A percentile compares a stretch with the other conserved stretches of the same genome.
Evolutionary conservation across 1,140 invertebrate genomes (phyloP).

Genomic region (Drosophila sulfurigaster): DNA sequence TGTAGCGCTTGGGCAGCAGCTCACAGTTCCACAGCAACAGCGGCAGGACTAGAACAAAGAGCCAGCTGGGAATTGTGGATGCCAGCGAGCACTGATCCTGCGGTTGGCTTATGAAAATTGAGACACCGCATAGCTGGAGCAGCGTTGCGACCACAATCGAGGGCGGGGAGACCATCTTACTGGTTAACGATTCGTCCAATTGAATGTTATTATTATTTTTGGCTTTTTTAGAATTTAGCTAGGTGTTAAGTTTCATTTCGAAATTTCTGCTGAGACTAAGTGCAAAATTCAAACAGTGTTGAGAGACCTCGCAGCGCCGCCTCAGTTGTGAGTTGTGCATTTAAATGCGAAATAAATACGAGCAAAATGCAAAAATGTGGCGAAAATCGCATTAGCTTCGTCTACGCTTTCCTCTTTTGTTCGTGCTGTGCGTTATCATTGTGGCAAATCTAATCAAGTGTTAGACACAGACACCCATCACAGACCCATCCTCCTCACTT

Average conservation of each 20-base stretch:
- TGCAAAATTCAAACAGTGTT: neutral
- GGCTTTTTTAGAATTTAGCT: conserved; percentile 9
- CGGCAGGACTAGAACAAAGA: conserved; percentile 37
- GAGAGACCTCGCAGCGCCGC: neutral
- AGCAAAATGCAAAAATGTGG: conserved; percentile 23
- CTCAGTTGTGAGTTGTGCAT: neutral
- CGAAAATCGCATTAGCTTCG: conserved; percentile 28
- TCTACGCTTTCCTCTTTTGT: conserved; percentile 23
- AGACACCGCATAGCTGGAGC: conserved; percentile 40
- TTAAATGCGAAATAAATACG: conserved; percentile 32
- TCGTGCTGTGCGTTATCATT: conserved; percentile 14
- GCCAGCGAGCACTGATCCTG: conserved; percentile 27
- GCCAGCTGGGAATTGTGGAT: conserved; percentile 1
- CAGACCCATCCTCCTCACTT: neutral
- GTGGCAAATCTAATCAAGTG: conserved; percentile 36
- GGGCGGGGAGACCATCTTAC: conserved; percentile 47
- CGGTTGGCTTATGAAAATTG: conserved; percentile 39
- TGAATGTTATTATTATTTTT: neutral
- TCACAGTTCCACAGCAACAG: conserved; percentile 43
- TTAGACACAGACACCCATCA: conserved; percentile 11
- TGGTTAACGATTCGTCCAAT: conserved; percentile 18
- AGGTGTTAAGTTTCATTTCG: conserved; percentile 10
- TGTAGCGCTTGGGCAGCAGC: conserved; percentile 33
- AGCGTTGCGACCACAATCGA: conserved; percentile 40
- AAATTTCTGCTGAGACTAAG: neutral